Conservation (phyloP, 2,113 vertebrate genomes). For the Cyanistes caeruleus region DNA sequence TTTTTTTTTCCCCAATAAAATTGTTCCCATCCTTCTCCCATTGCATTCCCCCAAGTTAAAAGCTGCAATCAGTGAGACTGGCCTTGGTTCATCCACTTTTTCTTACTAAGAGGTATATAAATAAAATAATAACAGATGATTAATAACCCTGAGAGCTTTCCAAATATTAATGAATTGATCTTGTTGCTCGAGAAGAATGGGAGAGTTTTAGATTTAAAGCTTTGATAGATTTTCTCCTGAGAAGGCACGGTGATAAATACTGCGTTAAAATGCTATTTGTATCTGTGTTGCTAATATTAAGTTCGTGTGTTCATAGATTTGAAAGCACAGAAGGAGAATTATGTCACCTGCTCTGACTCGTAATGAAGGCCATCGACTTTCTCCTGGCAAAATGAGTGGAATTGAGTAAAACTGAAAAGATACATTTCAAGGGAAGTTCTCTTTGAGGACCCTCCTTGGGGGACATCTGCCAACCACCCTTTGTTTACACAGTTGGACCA, state of each 20-base stretch:
- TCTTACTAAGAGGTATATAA: slow-evolving; percentile 45
- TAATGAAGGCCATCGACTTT: slow-evolving; percentile 51
- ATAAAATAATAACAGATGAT: slow-evolving; percentile 65
- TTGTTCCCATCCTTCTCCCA: neutral
- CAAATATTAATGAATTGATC: slow-evolving; percentile 73
- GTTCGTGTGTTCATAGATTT: slow-evolving; percentile 25
- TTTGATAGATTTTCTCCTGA: slow-evolving; percentile 59
- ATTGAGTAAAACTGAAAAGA: neutral
- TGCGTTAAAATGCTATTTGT: slow-evolving; percentile 60
- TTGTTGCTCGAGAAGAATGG: slow-evolving; percentile 52
- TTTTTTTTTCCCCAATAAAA: neutral
- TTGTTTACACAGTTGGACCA: neutral
- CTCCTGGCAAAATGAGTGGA: fast-evolving
- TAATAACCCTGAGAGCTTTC: slow-evolving; percentile 48
- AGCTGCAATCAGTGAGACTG: neutral
- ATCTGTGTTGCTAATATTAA: slow-evolving; percentile 60
- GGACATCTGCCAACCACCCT: neutral
- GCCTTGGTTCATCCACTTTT: neutral
- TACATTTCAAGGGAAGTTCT: neutral
- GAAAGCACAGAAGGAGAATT: slow-evolving; percentile 50
- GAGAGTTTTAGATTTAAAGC: slow-evolving; percentile 58
- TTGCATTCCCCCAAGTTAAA: neutral
- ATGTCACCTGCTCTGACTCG: slow-evolving; percentile 16
- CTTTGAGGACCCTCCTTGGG: neutral
- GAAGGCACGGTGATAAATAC: slow-evolving; percentile 32